Conservation (phyloP, 2,797 vertebrate genomes). For the Poeciliopsis infans region DNA sequence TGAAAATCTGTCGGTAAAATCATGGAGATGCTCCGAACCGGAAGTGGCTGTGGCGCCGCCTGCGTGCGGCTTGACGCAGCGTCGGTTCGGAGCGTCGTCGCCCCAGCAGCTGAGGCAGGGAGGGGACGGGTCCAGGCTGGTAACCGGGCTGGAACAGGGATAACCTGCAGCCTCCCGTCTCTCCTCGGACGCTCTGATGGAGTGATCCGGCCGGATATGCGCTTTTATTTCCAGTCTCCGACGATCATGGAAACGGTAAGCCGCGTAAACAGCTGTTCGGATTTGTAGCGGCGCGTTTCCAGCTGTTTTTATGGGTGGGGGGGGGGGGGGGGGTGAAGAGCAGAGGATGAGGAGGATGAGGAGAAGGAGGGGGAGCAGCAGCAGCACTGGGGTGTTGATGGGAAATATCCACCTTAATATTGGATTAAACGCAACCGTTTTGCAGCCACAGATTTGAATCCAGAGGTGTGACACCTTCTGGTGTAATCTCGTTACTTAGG, state of each 20-base stretch:
- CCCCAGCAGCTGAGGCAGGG: constrained; percentile 67
- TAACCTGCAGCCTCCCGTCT: constrained; percentile 72
- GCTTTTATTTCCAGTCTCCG: constrained; percentile 41
- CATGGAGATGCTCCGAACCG: constrained; percentile 14
- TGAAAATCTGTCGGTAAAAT: background rate
- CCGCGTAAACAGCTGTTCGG: constrained; percentile 3
- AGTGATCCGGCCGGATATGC: constrained; percentile 61
- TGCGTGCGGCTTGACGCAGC: constrained; percentile 33
- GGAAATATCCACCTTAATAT: constrained; percentile 65
- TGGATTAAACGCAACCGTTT: constrained; percentile 46
- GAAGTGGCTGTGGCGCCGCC: constrained; percentile 22
- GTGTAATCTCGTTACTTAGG: constrained; percentile 58
- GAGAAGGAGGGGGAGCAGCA: background rate
- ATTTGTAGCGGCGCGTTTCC: constrained; percentile 57
- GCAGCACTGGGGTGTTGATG: constrained; percentile 61
- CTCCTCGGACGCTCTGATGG: constrained; percentile 69
- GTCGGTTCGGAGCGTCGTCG: constrained; percentile 67
- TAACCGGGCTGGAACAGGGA: constrained; percentile 75
- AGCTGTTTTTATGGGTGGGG: constrained; percentile 76
- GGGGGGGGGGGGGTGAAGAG: constrained; percentile 50
- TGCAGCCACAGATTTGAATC: constrained; percentile 2
- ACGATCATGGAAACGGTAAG: constrained; percentile 80
- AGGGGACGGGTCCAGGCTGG: constrained; percentile 73
- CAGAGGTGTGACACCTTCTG: constrained; percentile 5
- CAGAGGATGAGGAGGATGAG: constrained; percentile 11